These are phyloP conservation scores for Caradrina kadenii DNA, from an alignment of 2,888 invertebrate species.

Conservation along the genomic window DNA sequence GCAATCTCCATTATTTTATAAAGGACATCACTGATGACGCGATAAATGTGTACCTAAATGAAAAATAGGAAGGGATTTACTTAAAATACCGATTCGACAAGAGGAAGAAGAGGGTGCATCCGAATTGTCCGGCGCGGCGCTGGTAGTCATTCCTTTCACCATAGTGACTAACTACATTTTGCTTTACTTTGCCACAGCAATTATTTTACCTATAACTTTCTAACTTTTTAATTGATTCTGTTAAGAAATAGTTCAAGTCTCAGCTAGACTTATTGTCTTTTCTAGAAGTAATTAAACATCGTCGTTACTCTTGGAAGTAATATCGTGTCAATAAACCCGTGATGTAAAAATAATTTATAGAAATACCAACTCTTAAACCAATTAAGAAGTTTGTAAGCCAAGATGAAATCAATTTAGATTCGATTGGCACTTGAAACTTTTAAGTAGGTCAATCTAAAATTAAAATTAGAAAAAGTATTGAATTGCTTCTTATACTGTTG, in stretches of 20 bases:
- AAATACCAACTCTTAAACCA: conserved; percentile 36
- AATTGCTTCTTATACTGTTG: too few relatives aligned
- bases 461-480: conserved; percentile 16
- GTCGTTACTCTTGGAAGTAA: not conserved
- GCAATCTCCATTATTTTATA: too few relatives aligned
- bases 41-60: too few relatives aligned
- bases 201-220: not conserved
- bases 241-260: not conserved
- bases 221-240: not conserved
- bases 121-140: too few relatives aligned
- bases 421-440: conserved; percentile 49
- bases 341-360: conserved; percentile 20
- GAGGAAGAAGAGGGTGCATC: too few relatives aligned
- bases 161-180: too few relatives aligned
- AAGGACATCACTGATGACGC: too few relatives aligned
- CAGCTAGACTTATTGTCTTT: not conserved
- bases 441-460: conserved; percentile 37
- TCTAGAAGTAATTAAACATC: not conserved
- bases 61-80: too few relatives aligned
- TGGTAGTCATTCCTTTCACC: too few relatives aligned
- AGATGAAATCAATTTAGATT: conserved; percentile 49
- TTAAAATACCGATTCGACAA: too few relatives aligned
- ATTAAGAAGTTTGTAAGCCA: conserved; percentile 45
- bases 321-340: conserved; percentile 13
- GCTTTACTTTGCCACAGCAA: too few relatives aligned